These are phyloP conservation scores for Pao palembangensis DNA, from an alignment of 2,113 vertebrate genomes.

Conservation along the genomic window DNA sequence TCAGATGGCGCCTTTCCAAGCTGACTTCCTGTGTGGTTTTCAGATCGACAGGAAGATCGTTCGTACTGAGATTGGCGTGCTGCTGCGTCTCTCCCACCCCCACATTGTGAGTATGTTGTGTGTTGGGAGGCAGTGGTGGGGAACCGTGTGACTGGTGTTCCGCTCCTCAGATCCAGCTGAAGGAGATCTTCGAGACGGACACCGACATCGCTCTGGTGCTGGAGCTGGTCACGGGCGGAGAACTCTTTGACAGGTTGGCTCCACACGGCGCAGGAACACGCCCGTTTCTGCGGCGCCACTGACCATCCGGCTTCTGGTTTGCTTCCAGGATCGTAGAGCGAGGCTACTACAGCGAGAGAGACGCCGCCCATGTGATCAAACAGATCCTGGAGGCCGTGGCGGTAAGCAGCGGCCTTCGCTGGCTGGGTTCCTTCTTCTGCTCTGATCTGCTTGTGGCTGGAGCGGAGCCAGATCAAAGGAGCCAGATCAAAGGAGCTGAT, in stretches of 20 bases:
- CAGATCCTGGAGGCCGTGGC: constrained; percentile 81
- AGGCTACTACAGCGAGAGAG: constrained; percentile 83
- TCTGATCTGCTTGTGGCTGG: background rate
- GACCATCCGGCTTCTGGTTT: background rate
- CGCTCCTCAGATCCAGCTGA: constrained; percentile 81
- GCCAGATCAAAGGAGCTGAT: too few species aligned
- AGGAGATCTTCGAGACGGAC: constrained; percentile 88
- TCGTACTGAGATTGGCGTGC: constrained; percentile 85
- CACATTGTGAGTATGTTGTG: constrained; percentile 76
- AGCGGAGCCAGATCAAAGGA: too few species aligned
- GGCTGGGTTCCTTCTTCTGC: background rate
- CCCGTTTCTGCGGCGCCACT: background rate
- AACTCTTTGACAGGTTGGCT: constrained; percentile 87
- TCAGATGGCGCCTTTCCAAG: too few species aligned
- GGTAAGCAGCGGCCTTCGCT: constrained; percentile 60
- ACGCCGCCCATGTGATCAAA: constrained; percentile 84
- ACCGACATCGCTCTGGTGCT: constrained; percentile 82
- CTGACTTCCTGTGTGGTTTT: constrained; percentile 5
- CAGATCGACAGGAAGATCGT: constrained; percentile 90
- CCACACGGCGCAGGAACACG: too few species aligned
- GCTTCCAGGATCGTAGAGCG: constrained; percentile 81
- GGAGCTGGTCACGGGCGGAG: constrained; percentile 83
- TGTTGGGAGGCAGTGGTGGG: too few species aligned
- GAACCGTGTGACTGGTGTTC: too few species aligned
- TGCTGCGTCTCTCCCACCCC: constrained; percentile 82